Evolutionary conservation across 2,888 invertebrate genomes (phyloP), one percentile per base, ranked within the genome.

Genomic region (Arrhopalites spinosus): DNA sequence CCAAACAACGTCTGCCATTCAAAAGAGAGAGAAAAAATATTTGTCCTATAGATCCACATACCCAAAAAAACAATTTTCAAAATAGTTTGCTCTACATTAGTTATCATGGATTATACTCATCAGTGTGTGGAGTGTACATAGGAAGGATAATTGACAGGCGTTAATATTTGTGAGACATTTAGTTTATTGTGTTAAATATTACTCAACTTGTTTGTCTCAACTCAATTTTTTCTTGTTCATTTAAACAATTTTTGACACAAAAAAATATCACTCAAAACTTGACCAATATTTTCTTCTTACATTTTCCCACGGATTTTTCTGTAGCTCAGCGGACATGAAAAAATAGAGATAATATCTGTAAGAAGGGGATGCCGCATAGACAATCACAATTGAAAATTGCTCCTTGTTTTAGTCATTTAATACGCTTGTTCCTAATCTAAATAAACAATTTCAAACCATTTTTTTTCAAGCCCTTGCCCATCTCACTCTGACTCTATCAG

Each of bases 221-320:
- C 20, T 11, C 59, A 59, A 25, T 20, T 20, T 59, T 23, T 20
- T 59, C 25, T 59, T 2, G 11, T 20, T 23, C 59, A 23, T 59
- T 11, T 59, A 23, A 59, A 59, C 59, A 17, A 59, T 20, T 59
- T 59, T 20, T 13, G 20, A 59, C 23, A 25, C 59, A 8, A 20
- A 20, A 8, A 25, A 20, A 20, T 8, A 29, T 63, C 1, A 63
- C 27, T 70, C 20, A 53, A 7, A 11, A 36, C 36, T 36, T 36
- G 36, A 36, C 36, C 36, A 36, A 36, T 36, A 36, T 36, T 36
- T 36, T 36, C 36, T 36, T 36, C 36, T 11, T 36, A 36, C 36
- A 36, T 30, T 70, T 70, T 70, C 70, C 70, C 70, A 70, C 70
- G 70, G 56, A 68, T 67, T 36, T 11, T 36, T 36, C 11, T 36